Percentiles rank a stretch among this genome's conserved stretches.
These are phyloP conservation scores for Podarcis cretensis DNA, from an alignment of 2,113 vertebrate species.

Conservation along the genomic window DNA sequence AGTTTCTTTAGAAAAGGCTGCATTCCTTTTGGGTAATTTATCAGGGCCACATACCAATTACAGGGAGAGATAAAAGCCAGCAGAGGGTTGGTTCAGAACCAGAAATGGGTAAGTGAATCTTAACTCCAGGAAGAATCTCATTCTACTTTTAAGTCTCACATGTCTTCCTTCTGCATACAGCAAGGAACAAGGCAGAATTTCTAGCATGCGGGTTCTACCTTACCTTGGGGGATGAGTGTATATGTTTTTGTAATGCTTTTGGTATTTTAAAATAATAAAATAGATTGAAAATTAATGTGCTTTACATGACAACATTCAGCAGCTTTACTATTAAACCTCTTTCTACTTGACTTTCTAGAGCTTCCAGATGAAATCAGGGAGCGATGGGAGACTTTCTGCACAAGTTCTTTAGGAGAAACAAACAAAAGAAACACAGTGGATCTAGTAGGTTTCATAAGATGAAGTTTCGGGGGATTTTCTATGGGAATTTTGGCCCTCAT, in stretches of 20 bases:
- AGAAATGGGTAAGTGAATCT: no score
- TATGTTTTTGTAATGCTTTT: background rate
- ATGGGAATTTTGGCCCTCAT: background rate
- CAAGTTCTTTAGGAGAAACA: slow-evolving; percentile 92
- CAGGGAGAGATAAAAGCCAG: no score
- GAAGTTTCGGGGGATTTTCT: background rate
- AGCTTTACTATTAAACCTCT: background rate
- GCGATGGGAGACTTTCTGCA: slow-evolving; percentile 93
- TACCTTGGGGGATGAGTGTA: background rate
- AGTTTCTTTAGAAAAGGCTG: no score
- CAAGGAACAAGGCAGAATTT: background rate
- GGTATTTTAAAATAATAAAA: background rate
- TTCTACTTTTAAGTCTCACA: background rate
- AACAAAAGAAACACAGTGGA: slow-evolving; percentile 99
- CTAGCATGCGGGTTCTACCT: background rate
- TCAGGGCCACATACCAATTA: no score
- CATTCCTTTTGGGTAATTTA: no score
- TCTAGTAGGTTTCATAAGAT: slow-evolving; percentile 83
- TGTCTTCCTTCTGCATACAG: background rate
- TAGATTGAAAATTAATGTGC: background rate
- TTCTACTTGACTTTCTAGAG: slow-evolving; percentile 75
- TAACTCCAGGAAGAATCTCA: background rate
- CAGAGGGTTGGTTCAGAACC: no score
- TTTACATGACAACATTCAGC: background rate
- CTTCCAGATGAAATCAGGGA: slow-evolving; percentile 89